Conservation (phyloP, 2,888 invertebrate genomes). For the Hemicrepidius hirtus region DNA sequence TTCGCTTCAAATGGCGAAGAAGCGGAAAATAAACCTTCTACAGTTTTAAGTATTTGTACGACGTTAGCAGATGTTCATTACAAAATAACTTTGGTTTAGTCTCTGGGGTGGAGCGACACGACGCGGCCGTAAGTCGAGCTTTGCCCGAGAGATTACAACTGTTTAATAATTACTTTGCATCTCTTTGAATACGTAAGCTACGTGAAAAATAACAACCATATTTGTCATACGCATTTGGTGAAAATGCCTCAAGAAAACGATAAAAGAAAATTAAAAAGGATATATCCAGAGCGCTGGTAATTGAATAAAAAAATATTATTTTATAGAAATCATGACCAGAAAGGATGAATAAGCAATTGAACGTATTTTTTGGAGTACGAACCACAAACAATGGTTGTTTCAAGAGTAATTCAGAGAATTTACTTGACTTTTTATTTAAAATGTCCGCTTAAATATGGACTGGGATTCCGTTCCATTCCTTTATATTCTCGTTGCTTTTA, state of each 20-base stretch:
- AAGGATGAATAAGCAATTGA: conserved; percentile 1
- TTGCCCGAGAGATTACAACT: conserved; percentile 38
- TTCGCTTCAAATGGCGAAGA: not conserved
- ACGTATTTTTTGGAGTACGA: conserved; percentile 10
- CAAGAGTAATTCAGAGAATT: conserved; percentile 24
- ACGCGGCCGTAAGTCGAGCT: conserved; percentile 31
- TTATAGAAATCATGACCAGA: not conserved
- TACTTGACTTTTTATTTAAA: conserved; percentile 29
- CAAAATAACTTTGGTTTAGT: conserved; percentile 38
- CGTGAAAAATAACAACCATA: conserved; percentile 17
- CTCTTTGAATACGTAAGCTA: conserved; percentile 31
- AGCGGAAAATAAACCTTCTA: conserved; percentile 20
- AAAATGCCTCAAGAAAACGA: not conserved
- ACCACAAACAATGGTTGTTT: conserved; percentile 18
- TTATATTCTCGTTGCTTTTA: conserved; percentile 49
- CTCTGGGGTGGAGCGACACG: conserved; percentile 34
- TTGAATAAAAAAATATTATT: not conserved
- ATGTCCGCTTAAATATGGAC: conserved; percentile 25
- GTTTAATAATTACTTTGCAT: conserved; percentile 39
- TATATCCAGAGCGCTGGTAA: not conserved
- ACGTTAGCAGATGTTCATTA: conserved; percentile 40
- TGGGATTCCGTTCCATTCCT: conserved; percentile 28
- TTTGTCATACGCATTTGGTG: not conserved
- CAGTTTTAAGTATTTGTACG: conserved; percentile 35
- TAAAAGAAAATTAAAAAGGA: too few relatives aligned